Evolutionary conservation across 2,888 invertebrate genomes (phyloP).

Genomic region (Epistrophe grossulariae): DNA sequence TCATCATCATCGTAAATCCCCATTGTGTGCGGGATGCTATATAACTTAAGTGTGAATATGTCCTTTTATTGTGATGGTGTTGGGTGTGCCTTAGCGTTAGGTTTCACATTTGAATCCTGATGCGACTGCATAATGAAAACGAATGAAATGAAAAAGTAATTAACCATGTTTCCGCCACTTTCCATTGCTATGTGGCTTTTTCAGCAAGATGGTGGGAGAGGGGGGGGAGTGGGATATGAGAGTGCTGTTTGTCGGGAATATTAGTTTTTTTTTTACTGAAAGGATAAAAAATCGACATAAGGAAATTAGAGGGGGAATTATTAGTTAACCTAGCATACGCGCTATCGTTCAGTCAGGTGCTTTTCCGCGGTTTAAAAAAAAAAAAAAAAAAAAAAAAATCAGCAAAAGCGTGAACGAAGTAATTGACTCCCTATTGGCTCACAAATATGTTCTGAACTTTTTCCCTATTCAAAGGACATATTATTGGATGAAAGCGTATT

Average conservation of each 20-base stretch:
- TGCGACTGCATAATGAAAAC: slow-evolving; percentile 63
- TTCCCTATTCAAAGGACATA: slow-evolving; percentile 21
- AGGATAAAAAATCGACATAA: slow-evolving; percentile 8
- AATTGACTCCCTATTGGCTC: slow-evolving; percentile 72
- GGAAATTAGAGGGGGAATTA: slow-evolving; percentile 37
- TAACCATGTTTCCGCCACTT: slow-evolving; percentile 70
- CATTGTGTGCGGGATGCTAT: slow-evolving; percentile 47
- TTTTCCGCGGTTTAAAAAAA: slow-evolving; percentile 40
- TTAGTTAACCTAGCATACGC: slow-evolving; percentile 12
- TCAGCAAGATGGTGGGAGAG: neutral
- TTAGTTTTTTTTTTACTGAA: slow-evolving; percentile 43
- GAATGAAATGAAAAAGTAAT: slow-evolving; percentile 75
- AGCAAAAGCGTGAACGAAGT: slow-evolving; percentile 26
- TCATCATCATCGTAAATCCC: slow-evolving; percentile 59
- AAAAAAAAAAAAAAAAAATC: slow-evolving; percentile 29
- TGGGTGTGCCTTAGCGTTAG: slow-evolving; percentile 5
- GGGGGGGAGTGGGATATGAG: too few relatives aligned
- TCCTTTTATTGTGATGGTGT: slow-evolving; percentile 19
- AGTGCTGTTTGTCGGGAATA: slow-evolving; percentile 19
- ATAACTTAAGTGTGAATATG: slow-evolving; percentile 46
- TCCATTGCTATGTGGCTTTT: slow-evolving; percentile 33
- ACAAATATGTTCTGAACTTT: slow-evolving; percentile 44
- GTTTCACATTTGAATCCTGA: slow-evolving; percentile 15
- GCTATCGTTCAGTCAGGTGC: slow-evolving; percentile 39
- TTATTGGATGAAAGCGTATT: slow-evolving; percentile 30